Evolutionary conservation across 35 echinoderm and acorn worm species (phyloP), one percentile per base, ranked within the genome.

Genomic region (Apostichopus parvimensis): DNA sequence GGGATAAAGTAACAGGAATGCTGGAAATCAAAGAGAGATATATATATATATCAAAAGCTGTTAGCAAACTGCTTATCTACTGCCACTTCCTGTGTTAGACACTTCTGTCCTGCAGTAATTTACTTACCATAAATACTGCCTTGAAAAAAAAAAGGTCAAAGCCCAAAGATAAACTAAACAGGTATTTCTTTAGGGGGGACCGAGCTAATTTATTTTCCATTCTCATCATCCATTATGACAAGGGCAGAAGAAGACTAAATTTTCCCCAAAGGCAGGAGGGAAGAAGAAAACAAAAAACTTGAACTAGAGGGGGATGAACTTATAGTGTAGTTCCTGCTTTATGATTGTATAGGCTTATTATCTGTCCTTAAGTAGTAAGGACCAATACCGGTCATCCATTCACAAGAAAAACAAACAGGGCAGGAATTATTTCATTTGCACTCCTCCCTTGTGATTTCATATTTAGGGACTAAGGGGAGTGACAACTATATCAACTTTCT

Each of bases 391-490:
- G 34, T 53, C 22, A 84, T 84, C 81, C 57, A 58, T 84, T 84
- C 81, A 84, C 81, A 84, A 84, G 17, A 56, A 84, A 84, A 84
- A 84, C 81, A 84, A 84, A 84, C 81, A 83, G 6, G 6, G 58
- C 54, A 84, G 81, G 81, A 84, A 84, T 84, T 84, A 84, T 84
- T 84, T 58, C 56, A 84, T 84, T 84, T 84, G 55, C 81, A 84
- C 81, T 60, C 81, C 17, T 60, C 81, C 81, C 81, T 17, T 58
- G 81, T 84, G 81, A 84, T 24, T 84, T 21, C 15, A 59, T 17
- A 84, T 60, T 84, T 25, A 58, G 56, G 8, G 81, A 84, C 56
- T 15, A 58, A 59, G 81, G 81, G 55, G 81, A 84, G 54, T 84
- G 56, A 84, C 81, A 84, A 84, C 81, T 84, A 84, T 84, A 84